A percentile compares a stretch with the other conserved stretches of the same genome.
phyloP scores from a whole-genome alignment of 2,888 invertebrate species.

The Lasius platythorax region DNA sequence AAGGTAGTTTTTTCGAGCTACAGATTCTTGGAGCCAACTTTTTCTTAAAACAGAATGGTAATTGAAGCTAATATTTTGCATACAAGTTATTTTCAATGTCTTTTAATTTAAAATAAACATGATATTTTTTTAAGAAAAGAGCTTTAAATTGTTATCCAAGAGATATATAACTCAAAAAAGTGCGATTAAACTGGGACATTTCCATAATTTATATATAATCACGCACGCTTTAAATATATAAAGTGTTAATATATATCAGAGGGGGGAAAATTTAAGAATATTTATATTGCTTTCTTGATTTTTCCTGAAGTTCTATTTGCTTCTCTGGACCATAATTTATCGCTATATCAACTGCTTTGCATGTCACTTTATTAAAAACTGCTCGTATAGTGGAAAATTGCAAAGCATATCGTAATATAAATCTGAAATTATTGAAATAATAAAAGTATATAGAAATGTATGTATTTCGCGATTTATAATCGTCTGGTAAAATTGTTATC shows the following conservation, averaged over 20 bases:
- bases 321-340: constrained; percentile 67
- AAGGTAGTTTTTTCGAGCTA: too few species aligned
- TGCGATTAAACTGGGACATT: neutral
- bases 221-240: neutral
- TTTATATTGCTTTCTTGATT: constrained; percentile 44
- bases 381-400: constrained; percentile 58
- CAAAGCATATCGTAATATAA: constrained; percentile 60
- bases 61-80: too few species aligned
- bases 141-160: too few species aligned
- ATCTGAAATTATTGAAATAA: constrained; percentile 66
- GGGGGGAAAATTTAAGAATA: too few species aligned
- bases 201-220: neutral
- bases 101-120: too few species aligned
- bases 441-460: neutral
- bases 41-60: too few species aligned
- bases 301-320: constrained; percentile 64
- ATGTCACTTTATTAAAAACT: constrained; percentile 62
- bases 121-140: too few species aligned
- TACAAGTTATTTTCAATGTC: too few species aligned
- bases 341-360: constrained; percentile 64
- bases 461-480: neutral
- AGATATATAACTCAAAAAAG: neutral
- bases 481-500: neutral
- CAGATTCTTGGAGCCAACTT: too few species aligned
- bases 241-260: neutral